Evolutionary conservation across 2,113 vertebrate genomes (phyloP), one percentile per base, ranked within the genome.

Genomic region (Misgurnus mizolepis): DNA sequence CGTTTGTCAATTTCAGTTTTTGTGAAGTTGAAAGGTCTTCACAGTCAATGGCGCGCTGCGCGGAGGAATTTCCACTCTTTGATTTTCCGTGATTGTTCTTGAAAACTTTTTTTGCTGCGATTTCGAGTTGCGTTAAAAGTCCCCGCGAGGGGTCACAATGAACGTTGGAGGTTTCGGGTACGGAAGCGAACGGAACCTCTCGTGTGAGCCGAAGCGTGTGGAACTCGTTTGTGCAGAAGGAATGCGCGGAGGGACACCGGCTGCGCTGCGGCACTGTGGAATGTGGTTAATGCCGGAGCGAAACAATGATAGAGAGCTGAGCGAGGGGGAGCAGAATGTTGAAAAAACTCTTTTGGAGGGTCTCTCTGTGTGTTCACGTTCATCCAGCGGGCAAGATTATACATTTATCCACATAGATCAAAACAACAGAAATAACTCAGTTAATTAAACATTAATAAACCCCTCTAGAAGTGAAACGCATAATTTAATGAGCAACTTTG

Each of bases 241-340:
- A 96, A 96, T 96, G 95, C 91, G 95, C 89, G 95, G 95, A 96
- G 91, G 94, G 85, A 94, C 90, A 95, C 94, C 75, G 85, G 93
- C 89, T 87, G 94, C 90, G 91, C 92, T 95, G 92, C 92, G 95
- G 90, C 95, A 86, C 91, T 90, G 82, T 93, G 96, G 96, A 96
- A 98, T 98, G 96, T 91, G 90, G 92, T 93, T 94, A 94, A 94
- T 94, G 90, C 93, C 82, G 91, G 88, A 92, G 90, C 90, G 91
- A 92, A 95, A 95, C 94, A 95, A 94, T 95, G 93, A 93, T 91
- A 91, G 91, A 88, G 86, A 91, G 90, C 92, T 93, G 92, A 90
- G 93, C 90, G 89, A 92, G 92, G 93, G 91, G 93, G 90, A 88
- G 88, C 88, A 81, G 86, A 87, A 61, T 83, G 83, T 83, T 87